Evolutionary conservation across 1,140 invertebrate species (phyloP), one percentile per base, ranked within the genome.

Genomic region (Trissolcus basalis): DNA sequence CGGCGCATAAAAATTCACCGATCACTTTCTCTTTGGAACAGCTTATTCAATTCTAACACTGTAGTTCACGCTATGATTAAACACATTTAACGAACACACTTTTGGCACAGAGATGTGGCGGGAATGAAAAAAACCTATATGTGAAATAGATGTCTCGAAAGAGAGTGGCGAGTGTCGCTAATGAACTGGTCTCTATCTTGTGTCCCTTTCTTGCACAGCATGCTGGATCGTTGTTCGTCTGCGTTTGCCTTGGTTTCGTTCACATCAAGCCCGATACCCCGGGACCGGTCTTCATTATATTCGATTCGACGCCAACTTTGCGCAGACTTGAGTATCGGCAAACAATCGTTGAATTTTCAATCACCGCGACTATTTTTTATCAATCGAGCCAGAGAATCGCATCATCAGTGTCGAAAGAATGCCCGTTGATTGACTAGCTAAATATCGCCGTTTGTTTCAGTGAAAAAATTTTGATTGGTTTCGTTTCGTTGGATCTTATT

Each of bases 101-200:
- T 50, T 45, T 41, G 49, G 15, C 61, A 12, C 51, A 49, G 70
- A 43, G 68, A 56, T 41, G 41, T 61, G 47, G 33, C 15, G 19
- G n/a, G 43, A 76, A 19, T 53, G 39, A 84, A 82, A 82, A 82
- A 82, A 81, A 60, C 55, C 81, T 83, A 83, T 83, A 83, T 84
- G 80, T 85, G 79, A 85, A 85, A 83, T 82, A 85, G 81, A 85
- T 81, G 80, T 81, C 81, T 80, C 63, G 63, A 75, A 79, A 78
- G 77, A 79, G 73, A 78, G 69, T 71, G 74, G 80, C 68, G 80
- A 84, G 78, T 83, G 79, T 84, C 82, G 83, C 85, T 86, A 86
- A 85, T 85, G 83, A 86, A 86, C 83, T 85, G 82, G 83, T 84
- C 79, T 81, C 72, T 80, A 61, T 61, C 64, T 2, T 39, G 36